Percentiles rank a stretch among this genome's conserved stretches.
Evolutionary conservation across 2,113 vertebrate species (phyloP).

Genomic region (Aviceda subcristata): DNA sequence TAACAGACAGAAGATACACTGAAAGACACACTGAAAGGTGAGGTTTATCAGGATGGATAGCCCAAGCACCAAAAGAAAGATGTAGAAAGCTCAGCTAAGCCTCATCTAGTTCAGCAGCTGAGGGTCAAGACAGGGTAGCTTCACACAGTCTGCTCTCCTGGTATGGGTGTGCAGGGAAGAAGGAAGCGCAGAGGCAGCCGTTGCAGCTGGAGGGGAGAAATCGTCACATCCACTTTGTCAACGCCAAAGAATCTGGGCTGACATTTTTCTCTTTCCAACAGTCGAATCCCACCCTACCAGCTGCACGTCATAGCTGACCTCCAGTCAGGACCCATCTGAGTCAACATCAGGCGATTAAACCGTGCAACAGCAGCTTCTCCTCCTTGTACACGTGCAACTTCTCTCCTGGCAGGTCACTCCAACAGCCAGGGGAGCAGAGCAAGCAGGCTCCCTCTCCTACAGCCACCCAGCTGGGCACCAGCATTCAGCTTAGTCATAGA

Average conservation of each 20-base stretch:
- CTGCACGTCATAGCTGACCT: constrained; percentile 62
- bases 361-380: background rate
- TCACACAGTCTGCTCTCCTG: background rate
- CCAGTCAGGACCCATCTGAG: constrained; percentile 50
- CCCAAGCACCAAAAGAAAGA: background rate
- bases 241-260: background rate
- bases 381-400: background rate
- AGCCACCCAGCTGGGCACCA: background rate
- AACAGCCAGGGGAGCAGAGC: background rate
- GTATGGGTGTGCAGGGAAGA: background rate
- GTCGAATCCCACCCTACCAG: constrained; percentile 49
- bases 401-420: background rate
- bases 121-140: background rate
- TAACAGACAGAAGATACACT: background rate
- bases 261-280: constrained; percentile 36
- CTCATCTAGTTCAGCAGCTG: background rate
- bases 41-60: background rate
- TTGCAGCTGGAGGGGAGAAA: constrained; percentile 37
- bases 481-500: background rate
- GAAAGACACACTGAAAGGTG: background rate
- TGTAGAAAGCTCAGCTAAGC: constrained; percentile 5
- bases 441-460: background rate
- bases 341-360: background rate
- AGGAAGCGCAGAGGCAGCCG: background rate
- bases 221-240: constrained; percentile 26